Percentiles rank a stretch among this genome's conserved stretches.
Evolutionary conservation across 2,888 invertebrate species (phyloP).

Genomic region (Leucophenga montana): DNA sequence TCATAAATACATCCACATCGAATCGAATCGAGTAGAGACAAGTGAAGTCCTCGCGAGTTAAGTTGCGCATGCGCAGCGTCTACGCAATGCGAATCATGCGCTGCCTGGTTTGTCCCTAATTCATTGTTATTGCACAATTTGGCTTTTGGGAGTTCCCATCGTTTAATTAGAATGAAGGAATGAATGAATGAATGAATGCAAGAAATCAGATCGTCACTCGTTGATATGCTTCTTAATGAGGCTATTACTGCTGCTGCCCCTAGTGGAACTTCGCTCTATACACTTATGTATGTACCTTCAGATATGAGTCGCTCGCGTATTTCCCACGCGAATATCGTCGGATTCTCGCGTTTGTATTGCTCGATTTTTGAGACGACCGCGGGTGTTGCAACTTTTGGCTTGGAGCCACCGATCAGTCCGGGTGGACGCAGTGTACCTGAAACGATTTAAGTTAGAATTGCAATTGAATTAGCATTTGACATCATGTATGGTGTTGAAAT

Average conservation of each 20-base stretch:
- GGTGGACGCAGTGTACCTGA: slow-evolving; percentile 90
- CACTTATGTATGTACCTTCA: slow-evolving; percentile 83
- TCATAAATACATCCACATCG: slow-evolving; percentile 65
- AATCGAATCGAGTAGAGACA: background rate
- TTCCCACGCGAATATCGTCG: slow-evolving; percentile 99
- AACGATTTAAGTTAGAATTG: background rate
- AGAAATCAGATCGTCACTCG: background rate
- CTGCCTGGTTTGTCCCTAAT: background rate
- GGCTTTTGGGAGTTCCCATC: slow-evolving; percentile 61
- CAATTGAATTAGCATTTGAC: no score
- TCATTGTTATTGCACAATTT: slow-evolving; percentile 48
- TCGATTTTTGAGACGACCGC: slow-evolving; percentile 98
- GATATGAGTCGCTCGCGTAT: slow-evolving; percentile 96
- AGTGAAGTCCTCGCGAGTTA: background rate
- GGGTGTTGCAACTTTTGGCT: slow-evolving; percentile 98
- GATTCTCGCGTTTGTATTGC: slow-evolving; percentile 97
- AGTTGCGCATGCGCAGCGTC: slow-evolving; percentile 29
- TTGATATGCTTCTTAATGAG: slow-evolving; percentile 1
- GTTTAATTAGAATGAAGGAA: slow-evolving; percentile 55
- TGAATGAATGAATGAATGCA: no score
- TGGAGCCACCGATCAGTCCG: slow-evolving; percentile 94
- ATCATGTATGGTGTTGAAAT: no score
- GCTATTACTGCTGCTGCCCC: background rate
- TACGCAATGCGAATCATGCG: slow-evolving; percentile 32
- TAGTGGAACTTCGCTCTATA: slow-evolving; percentile 46